Base-by-base conservation (phyloP, 2,113 vertebrate species). In the Bubo scandiacus region DNA sequence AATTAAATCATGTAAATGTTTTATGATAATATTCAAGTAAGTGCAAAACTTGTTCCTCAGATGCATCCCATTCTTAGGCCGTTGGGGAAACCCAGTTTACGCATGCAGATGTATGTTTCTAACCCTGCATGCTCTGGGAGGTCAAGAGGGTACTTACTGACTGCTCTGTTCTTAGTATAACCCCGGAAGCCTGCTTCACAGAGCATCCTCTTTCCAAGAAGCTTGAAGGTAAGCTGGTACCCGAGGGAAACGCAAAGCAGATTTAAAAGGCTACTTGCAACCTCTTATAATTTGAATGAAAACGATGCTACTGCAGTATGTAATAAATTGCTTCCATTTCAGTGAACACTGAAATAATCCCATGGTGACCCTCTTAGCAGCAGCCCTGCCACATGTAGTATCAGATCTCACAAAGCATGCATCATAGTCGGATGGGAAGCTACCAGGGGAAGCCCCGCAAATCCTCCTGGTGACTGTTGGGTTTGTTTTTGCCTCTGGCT, bases 261-360 rank as follows among this genome's bases (percentile, higher is more conserved):
- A 92, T 97, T 97, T 97, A 95, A 96, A 96, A 96, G 78, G 81
- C 92, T 95, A 84, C 92, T 96, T 92, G 86, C 81, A 94, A 58
- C 58, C 84, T 92, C 92, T 94, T 96, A 51, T 84, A 94, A 91
- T 90, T 92, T 91, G 91, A 97, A 83, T 29, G 70, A 94, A 97
- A 95, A 62, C 1, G 1, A n/a, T 91, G 81, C 74, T 92, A 34
- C 81, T 82, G 81, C 91, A 75, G 87, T 89, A 42, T 91, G 91
- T 92, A 96, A 97, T 96, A 96, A 97, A 96, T 96, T 95, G 96
- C 91, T 96, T 97, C 86, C 71, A 96, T 97, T 95, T 96, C 97
- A 91, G 89, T 92, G 89, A 92, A 95, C 91, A 80, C 96, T 97
- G 88, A 92, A 86, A 92, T 82, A 97, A 95, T 96, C 95, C 95